Evolutionary conservation across 37 sponge, comb jelly and placozoan genomes (phyloP).

Genomic region (Hexactinellida sp.): DNA sequence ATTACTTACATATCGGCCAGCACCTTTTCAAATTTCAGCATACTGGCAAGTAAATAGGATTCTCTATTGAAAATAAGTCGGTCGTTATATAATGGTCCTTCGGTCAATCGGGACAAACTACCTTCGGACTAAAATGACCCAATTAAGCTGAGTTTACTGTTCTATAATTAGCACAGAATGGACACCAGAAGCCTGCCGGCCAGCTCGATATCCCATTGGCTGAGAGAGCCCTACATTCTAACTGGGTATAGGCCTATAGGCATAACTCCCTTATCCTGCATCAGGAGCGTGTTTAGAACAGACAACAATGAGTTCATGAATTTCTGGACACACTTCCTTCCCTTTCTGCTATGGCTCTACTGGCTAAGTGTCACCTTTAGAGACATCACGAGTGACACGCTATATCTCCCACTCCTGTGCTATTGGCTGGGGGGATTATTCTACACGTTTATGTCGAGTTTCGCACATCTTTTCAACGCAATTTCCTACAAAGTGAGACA

Average conservation of each 20-base stretch:
- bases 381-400: conserved; percentile 27
- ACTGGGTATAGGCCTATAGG: conserved; percentile 31
- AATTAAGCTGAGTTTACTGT: no score
- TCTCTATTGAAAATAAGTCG: no score
- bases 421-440: conserved; percentile 33
- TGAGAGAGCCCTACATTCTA: conserved; percentile 38
- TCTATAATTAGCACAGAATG: not conserved
- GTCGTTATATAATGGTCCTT: no score
- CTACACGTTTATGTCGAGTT: conserved; percentile 41
- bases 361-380: conserved; percentile 17
- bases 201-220: conserved; percentile 9
- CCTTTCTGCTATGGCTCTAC: conserved; percentile 24
- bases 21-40: no score
- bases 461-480: conserved; percentile 45
- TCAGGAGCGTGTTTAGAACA: conserved; percentile 23
- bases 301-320: conserved; percentile 47
- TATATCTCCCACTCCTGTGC: conserved; percentile 43
- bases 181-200: not conserved
- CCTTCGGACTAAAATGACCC: no score
- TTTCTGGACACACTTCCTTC: conserved; percentile 68
- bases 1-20: no score
- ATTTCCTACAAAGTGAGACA: conserved; percentile 24
- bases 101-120: no score
- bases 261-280: not conserved
- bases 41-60: no score